phyloP scores from a whole-genome alignment of 2,113 vertebrate genomes.

The Epinephelus fuscoguttatus region DNA sequence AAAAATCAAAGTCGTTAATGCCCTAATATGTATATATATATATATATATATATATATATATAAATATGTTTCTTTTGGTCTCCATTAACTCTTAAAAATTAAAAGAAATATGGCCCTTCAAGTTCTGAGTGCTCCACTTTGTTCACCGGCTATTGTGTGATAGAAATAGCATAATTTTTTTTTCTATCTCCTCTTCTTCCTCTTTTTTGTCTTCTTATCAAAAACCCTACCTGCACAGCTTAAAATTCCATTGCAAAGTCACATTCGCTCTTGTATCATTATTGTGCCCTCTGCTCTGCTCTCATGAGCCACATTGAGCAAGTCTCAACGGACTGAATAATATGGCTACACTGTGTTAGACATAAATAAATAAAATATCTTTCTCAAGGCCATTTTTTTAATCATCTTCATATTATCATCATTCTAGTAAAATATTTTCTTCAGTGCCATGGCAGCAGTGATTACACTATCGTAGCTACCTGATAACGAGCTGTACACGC shows the following conservation, averaged over 20 bases:
- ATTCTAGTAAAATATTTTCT: slow-evolving; percentile 61
- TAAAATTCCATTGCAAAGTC: neutral
- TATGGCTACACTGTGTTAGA: neutral
- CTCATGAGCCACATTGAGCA: neutral
- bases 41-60: too few relatives aligned
- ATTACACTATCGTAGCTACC: slow-evolving; percentile 59
- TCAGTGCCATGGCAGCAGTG: slow-evolving; percentile 67
- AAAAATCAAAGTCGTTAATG: too few relatives aligned
- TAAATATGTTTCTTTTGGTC: neutral
- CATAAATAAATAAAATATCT: neutral
- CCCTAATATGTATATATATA: too few relatives aligned
- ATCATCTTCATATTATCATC: slow-evolving; percentile 18
- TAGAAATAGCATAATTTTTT: neutral
- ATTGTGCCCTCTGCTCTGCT: neutral
- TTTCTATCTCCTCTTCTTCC: neutral
- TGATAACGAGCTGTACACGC: slow-evolving; percentile 57
- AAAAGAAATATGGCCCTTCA: neutral
- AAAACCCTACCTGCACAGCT: neutral
- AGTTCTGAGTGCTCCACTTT: neutral
- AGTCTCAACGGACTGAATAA: neutral
- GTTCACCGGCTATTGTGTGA: neutral
- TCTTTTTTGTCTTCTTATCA: neutral
- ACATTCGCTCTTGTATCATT: neutral
- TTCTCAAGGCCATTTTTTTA: slow-evolving; percentile 22
- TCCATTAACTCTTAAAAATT: neutral